Base-by-base conservation (phyloP, 2,888 invertebrate genomes). In the Athrips mouffetella region DNA sequence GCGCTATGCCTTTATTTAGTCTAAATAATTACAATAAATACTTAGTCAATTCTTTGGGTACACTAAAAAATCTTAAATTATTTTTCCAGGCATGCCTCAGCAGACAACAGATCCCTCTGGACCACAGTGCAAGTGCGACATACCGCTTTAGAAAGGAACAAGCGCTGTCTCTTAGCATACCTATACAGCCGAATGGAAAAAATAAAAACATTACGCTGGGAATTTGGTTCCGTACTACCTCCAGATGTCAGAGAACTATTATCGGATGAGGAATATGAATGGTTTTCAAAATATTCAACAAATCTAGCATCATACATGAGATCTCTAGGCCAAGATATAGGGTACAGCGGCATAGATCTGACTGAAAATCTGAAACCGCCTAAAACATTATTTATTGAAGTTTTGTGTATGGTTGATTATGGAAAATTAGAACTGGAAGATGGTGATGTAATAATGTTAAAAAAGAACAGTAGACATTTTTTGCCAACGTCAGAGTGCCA, bases 351-450 rank as follows among this genome's bases (percentile, higher is more conserved):
- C 3, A 89, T 96, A 51, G 98, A 99, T 80, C 90, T 99, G 20
- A 96, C 96, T 0, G 92, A 94, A 57, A 94, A 97, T 74, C 83
- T 96, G 47, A 92, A 94, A 54, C 99, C 99, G 8, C 98, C 98
- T 0, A 98, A 98, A 75, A 93, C 95, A 0, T 89, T 98, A 8
- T 97, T 93, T 70, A 93, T 98, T 53, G 97, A 98, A 90, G 98
- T 98, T 46, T 89, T 96, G 11, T 98, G 98, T 73, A 70, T 97
- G 39, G 89, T 91, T 39, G 97, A 99, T 77, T 97, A 97, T 80
- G 99, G 99, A 0, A 97, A 96, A 73, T 92, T 97, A 63, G 98
- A 98, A 79, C 89, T 98, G 7, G 96, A 96, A 63, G 96, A 97
- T 84, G 99, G 98, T n/a, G 95, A 95, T 68, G 91, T 95, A 3